phyloP scores from a whole-genome alignment of 2,888 invertebrate species.

The Clostera curtula region DNA sequence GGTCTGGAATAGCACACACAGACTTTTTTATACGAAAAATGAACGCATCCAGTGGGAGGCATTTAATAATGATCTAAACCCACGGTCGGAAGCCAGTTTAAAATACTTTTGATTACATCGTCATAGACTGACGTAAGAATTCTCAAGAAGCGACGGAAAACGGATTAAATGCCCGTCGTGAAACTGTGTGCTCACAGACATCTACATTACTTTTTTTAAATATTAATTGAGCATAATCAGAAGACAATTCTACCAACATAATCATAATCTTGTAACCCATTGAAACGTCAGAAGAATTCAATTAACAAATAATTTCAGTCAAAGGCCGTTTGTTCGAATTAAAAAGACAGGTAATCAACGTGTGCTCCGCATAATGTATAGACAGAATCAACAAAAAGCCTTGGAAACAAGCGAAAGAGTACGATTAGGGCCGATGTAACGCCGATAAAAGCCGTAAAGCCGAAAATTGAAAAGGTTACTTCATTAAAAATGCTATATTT shows the following conservation, averaged over 20 bases:
- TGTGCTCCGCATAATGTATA: conserved; percentile 37
- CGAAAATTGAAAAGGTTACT: conserved; percentile 71
- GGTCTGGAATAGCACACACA: too few relatives aligned
- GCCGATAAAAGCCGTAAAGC: conserved; percentile 67
- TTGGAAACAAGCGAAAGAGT: conserved; percentile 49
- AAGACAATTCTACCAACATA: conserved; percentile 19
- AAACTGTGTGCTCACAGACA: too few relatives aligned
- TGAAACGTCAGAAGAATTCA: conserved; percentile 50
- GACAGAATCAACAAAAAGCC: conserved; percentile 34
- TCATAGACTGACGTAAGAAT: too few relatives aligned
- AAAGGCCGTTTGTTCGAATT: conserved; percentile 37
- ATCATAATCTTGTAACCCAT: conserved; percentile 29
- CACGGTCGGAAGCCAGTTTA: too few relatives aligned
- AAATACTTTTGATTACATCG: too few relatives aligned
- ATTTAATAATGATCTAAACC: too few relatives aligned
- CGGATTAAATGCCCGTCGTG: too few relatives aligned
- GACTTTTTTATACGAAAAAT: too few relatives aligned
- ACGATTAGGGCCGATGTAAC: conserved; percentile 71
- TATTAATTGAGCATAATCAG: too few relatives aligned
- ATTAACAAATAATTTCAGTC: conserved; percentile 43
- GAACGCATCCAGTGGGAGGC: too few relatives aligned
- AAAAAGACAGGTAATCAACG: conserved; percentile 60
- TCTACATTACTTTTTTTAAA: conserved; percentile 13
- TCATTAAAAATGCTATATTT: conserved; percentile 73
- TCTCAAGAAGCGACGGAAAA: too few relatives aligned